Conservation (phyloP, 2,888 invertebrate genomes). For the Drosophila algonquin region DNA sequence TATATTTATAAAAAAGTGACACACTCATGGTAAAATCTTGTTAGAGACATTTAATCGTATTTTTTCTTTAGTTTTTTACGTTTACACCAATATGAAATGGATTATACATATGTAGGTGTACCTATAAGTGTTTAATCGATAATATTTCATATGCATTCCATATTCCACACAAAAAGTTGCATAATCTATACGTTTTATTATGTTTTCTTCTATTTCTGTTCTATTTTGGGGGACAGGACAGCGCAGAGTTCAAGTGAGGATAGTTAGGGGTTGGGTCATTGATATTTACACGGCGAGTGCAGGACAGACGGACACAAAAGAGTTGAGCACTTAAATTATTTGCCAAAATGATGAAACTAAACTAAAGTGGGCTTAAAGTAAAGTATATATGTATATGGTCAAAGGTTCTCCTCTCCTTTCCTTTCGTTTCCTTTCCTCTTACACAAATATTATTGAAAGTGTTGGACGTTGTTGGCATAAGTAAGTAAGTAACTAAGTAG, state of each 20-base stretch:
- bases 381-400: slow-evolving; percentile 49
- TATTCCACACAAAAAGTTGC: slow-evolving; percentile 45
- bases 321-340: slow-evolving; percentile 54
- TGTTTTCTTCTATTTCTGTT: slow-evolving; percentile 23
- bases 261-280: background rate
- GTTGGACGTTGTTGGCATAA: slow-evolving; percentile 80
- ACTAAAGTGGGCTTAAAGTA: slow-evolving; percentile 68
- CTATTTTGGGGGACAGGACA: slow-evolving; percentile 22
- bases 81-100: slow-evolving; percentile 39
- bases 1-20: slow-evolving; percentile 71
- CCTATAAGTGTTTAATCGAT: slow-evolving; percentile 34
- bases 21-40: slow-evolving; percentile 78
- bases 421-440: slow-evolving; percentile 40
- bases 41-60: slow-evolving; percentile 66
- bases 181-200: slow-evolving; percentile 10
- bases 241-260: background rate
- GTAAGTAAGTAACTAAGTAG: slow-evolving; percentile 72
- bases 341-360: slow-evolving; percentile 64
- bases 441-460: slow-evolving; percentile 78
- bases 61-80: slow-evolving; percentile 39
- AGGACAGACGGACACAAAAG: slow-evolving; percentile 17
- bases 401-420: slow-evolving; percentile 8
- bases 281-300: slow-evolving; percentile 26
- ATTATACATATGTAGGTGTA: slow-evolving; percentile 12
- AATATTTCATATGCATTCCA: slow-evolving; percentile 45